phyloP scores from a whole-genome alignment of 2,888 invertebrate genomes.

The Nycteola revayana region DNA sequence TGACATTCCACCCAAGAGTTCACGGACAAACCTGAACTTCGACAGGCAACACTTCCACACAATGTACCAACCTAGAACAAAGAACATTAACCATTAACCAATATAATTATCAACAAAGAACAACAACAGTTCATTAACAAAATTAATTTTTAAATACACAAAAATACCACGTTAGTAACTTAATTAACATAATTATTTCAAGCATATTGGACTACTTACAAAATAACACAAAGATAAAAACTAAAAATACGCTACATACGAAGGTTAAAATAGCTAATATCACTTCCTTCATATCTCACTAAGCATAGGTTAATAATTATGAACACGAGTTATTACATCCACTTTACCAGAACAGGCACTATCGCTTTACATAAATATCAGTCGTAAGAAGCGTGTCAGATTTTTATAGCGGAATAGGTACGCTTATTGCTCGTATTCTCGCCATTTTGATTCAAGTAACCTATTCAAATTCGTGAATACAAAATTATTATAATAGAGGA shows the following conservation, averaged over 20 bases:
- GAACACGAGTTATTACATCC: conserved; percentile 62
- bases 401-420: conserved; percentile 24
- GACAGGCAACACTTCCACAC: conserved; percentile 96
- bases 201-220: conserved; percentile 70
- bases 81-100: conserved; percentile 39
- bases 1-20: conserved; percentile 88
- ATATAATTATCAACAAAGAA: not conserved
- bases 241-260: conserved; percentile 76
- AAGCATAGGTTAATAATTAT: conserved; percentile 54
- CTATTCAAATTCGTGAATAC: no score
- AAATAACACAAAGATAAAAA: conserved; percentile 76
- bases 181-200: conserved; percentile 25
- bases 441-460: conserved; percentile 46
- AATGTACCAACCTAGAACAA: conserved; percentile 92
- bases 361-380: conserved; percentile 40
- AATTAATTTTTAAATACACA: no score
- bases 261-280: conserved; percentile 76
- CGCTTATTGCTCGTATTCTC: conserved; percentile 38
- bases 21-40: conserved; percentile 92
- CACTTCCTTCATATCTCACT: conserved; percentile 76
- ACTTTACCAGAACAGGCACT: conserved; percentile 60
- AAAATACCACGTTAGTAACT: conserved; percentile 22
- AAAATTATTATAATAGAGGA: no score
- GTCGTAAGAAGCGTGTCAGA: conserved; percentile 39
- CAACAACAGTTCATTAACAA: not conserved